Evolutionary conservation across 2,888 invertebrate genomes (phyloP), one percentile per base, ranked within the genome.

Genomic region (Heterodera filipjevi): DNA sequence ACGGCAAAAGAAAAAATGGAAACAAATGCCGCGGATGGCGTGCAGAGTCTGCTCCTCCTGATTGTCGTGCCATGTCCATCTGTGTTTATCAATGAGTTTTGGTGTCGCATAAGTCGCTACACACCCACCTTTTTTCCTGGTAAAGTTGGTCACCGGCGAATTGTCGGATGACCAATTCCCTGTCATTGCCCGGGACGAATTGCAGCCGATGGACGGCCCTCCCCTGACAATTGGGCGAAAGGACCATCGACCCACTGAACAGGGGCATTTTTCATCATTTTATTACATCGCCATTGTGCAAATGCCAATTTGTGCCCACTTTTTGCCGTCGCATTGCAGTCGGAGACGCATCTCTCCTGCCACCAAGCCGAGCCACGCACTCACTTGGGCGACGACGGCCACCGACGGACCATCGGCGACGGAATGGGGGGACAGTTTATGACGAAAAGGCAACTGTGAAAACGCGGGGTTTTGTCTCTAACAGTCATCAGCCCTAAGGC

Each of bases 1-100:
- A 59, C 59, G 59, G 12, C 59, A 59, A n/a, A 59, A 59, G 59
- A 59, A 59, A 12, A 59, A 59, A n/a, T 59, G 59, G 27, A 59
- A 59, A 12, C 59, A 59, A 27, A 59, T 59, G n/a, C 59, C 59
- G n/a, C 59, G 59, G 27, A 59, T 59, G 59, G 59, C 59, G 59
- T 59, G 59, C n/a, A 59, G 27, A 27, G 59, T 59, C 27, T 59
- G 59, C 22, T 59, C 59, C 59, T 59, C 59, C 59, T 59, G 59
- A 8, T 27, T 6, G 1, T 59, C 59, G 59, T 59, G n/a, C 59
- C 59, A 59, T 27, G 59, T 59, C 59, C 59, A 59, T 27, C 59
- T 59, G 27, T n/a, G n/a, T n/a, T n/a, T n/a, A n/a, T n/a, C n/a
- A n/a, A n/a, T n/a, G n/a, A n/a, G n/a, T n/a, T n/a, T 59, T 10